These are phyloP conservation scores for Rhyacichthys aspro DNA, from an alignment of 2,797 vertebrate genomes.

Conservation along the genomic window DNA sequence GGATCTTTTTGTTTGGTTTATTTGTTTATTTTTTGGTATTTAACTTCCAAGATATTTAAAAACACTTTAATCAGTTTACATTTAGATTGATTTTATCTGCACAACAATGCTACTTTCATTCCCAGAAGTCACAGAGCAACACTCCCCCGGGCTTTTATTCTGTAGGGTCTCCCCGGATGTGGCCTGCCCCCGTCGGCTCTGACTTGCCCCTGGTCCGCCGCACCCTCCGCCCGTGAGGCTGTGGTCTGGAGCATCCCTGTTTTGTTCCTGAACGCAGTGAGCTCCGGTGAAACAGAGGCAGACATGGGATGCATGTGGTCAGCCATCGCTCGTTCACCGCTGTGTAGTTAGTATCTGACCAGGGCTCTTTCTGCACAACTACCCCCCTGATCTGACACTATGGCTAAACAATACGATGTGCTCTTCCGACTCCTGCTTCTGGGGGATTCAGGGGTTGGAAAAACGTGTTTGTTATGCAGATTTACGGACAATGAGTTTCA, in stretches of 20 bases:
- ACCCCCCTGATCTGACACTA: conserved; percentile 68
- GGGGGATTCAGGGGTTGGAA: conserved; percentile 96
- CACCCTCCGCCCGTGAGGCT: conserved; percentile 62
- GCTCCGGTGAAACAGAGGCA: conserved; percentile 37
- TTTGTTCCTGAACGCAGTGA: conserved; percentile 28
- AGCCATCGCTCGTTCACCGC: conserved; percentile 47
- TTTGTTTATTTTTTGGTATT: too few relatives aligned
- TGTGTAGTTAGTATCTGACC: conserved; percentile 68
- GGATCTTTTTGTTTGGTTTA: too few relatives aligned
- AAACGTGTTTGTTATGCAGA: conserved; percentile 96
- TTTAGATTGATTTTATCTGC: too few relatives aligned
- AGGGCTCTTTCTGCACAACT: conserved; percentile 28
- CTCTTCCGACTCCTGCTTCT: conserved; percentile 95
- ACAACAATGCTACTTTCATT: too few relatives aligned
- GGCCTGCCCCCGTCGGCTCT: fast-evolving
- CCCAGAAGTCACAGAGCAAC: too few relatives aligned
- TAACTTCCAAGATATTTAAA: too few relatives aligned
- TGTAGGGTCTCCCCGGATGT: conserved; percentile 37
- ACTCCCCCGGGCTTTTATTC: conserved; percentile 30
- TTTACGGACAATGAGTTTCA: conserved; percentile 99
- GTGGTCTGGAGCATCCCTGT: conserved; percentile 63
- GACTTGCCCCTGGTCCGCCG: conserved; percentile 54
- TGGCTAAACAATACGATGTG: conserved; percentile 98
- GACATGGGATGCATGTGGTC: conserved; percentile 66
- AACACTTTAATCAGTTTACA: too few relatives aligned